Conservation (phyloP, 1,140 invertebrate genomes). For the Papilio machaon region DNA sequence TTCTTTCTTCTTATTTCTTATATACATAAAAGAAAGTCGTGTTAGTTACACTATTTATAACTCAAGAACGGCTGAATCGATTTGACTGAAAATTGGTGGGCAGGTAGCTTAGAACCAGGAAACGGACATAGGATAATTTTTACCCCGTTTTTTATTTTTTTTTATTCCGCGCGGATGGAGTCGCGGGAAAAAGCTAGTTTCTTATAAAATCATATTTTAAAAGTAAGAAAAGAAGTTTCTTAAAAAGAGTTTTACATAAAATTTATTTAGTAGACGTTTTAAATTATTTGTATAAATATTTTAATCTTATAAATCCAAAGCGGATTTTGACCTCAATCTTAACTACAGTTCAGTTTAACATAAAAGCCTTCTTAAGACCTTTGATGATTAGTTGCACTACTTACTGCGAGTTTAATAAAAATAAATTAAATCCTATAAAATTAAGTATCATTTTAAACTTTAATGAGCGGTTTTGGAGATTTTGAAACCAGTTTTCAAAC, state of each 20-base stretch:
- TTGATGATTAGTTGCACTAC: neutral
- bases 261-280: neutral
- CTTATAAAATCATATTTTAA: neutral
- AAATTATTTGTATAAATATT: neutral
- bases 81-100: no score
- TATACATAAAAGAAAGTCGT: no score
- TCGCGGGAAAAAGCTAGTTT: no score
- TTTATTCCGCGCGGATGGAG: no score
- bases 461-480: no score
- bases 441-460: no score
- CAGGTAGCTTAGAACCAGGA: no score
- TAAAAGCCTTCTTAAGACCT: neutral
- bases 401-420: neutral
- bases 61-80: no score
- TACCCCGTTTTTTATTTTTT: no score
- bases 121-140: no score
- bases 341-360: neutral
- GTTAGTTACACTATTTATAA: no score
- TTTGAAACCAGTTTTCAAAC: neutral
- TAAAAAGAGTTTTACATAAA: neutral
- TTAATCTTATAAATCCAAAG: constrained; percentile 1
- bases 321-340: neutral
- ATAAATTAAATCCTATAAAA: neutral
- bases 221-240: no score
- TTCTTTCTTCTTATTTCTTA: neutral